Evolutionary conservation across 2,797 vertebrate species (phyloP).

Genomic region (Jordanella pulchra): DNA sequence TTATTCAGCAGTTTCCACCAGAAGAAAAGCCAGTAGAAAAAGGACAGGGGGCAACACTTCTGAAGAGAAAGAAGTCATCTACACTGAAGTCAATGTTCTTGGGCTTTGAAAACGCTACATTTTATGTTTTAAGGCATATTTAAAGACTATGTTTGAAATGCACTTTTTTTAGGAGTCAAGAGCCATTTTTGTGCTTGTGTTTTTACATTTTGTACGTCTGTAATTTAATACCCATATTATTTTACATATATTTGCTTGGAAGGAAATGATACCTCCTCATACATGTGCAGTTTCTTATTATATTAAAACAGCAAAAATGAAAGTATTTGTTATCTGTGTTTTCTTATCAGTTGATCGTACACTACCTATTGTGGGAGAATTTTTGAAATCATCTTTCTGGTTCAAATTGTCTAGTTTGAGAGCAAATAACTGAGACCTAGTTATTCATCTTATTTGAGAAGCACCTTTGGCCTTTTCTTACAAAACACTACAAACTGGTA

Average conservation of each 20-base stretch:
- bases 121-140: neutral
- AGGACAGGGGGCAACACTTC: accelerated
- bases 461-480: too few species aligned
- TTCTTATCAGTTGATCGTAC: neutral
- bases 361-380: too few species aligned
- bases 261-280: neutral
- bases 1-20: slow-evolving; percentile 35
- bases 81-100: slow-evolving; percentile 17
- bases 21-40: neutral
- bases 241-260: neutral
- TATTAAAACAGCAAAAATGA: neutral
- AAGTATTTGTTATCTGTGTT: neutral
- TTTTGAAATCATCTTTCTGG: neutral
- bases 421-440: too few species aligned
- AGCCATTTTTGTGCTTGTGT: neutral
- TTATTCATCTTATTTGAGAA: too few species aligned
- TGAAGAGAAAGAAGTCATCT: slow-evolving; percentile 31
- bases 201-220: neutral
- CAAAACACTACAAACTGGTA: too few species aligned
- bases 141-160: neutral
- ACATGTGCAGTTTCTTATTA: neutral
- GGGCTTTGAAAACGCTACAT: accelerated
- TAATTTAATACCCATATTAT: neutral
- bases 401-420: neutral
- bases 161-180: neutral